These are phyloP conservation scores for Caiman crocodilus DNA, from an alignment of 2,797 vertebrate species.

Conservation along the genomic window DNA sequence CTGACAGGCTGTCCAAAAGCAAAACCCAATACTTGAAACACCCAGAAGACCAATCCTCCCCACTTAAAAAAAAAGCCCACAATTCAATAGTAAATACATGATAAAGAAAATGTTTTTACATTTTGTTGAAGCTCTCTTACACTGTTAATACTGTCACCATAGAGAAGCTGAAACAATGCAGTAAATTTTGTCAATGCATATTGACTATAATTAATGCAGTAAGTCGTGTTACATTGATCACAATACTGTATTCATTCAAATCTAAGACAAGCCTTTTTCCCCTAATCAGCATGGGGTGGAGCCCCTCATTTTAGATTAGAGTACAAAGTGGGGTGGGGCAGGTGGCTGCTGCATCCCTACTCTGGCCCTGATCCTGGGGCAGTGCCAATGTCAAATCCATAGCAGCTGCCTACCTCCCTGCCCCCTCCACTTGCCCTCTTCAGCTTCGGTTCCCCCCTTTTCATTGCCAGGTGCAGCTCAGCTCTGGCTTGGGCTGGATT, in stretches of 20 bases:
- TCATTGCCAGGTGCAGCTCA: too few species aligned
- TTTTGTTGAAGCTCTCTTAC: background rate
- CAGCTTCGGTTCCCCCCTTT: too few species aligned
- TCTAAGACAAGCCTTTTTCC: too few species aligned
- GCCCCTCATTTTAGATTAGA: too few species aligned
- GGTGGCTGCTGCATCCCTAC: too few species aligned
- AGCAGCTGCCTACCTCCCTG: too few species aligned
- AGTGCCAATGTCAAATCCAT: too few species aligned
- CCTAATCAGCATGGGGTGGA: too few species aligned
- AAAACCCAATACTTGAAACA: background rate
- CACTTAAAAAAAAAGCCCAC: background rate
- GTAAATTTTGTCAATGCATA: background rate
- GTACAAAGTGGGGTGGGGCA: too few species aligned
- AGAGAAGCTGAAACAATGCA: constrained; percentile 1
- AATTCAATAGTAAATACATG: background rate
- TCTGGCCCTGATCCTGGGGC: too few species aligned
- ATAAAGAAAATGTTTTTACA: background rate
- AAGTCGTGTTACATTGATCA: background rate
- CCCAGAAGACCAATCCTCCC: background rate
- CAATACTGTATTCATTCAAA: background rate
- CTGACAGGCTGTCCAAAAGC: background rate
- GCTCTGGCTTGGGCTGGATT: too few species aligned
- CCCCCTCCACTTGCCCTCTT: too few species aligned
- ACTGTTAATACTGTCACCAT: background rate
- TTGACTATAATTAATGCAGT: background rate